Percentiles rank a stretch among this genome's conserved stretches.
Conservation (phyloP, 2,113 vertebrate genomes). For the Misgurnus mizolepis region DNA sequence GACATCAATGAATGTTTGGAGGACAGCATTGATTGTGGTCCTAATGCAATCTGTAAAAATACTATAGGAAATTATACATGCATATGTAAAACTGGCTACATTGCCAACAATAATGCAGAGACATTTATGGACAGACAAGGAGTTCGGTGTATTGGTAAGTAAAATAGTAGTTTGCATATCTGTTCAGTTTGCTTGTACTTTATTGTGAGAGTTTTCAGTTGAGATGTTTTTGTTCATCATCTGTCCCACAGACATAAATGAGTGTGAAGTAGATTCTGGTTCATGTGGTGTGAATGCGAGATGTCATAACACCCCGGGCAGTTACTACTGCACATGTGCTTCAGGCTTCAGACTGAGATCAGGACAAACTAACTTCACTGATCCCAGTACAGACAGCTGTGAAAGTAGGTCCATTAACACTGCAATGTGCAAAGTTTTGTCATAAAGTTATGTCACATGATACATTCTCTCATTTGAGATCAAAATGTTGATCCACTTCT, state of each 20-base stretch:
- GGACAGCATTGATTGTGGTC: too few species aligned
- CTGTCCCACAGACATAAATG: slow-evolving; percentile 58
- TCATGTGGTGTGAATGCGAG: slow-evolving; percentile 54
- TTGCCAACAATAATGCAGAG: too few species aligned
- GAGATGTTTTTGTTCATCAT: neutral
- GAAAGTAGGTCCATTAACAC: slow-evolving; percentile 56
- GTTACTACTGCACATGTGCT: slow-evolving; percentile 60
- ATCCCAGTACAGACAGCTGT: slow-evolving; percentile 36
- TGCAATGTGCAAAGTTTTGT: too few species aligned
- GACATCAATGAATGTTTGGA: too few species aligned
- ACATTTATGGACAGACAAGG: too few species aligned
- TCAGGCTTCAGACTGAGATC: slow-evolving; percentile 57
- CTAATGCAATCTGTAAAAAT: too few species aligned
- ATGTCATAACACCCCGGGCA: slow-evolving; percentile 61
- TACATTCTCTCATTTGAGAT: too few species aligned
- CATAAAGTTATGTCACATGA: neutral
- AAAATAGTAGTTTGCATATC: neutral
- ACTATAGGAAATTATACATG: too few species aligned
- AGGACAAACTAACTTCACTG: slow-evolving; percentile 34
- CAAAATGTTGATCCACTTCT: too few species aligned
- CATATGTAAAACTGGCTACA: too few species aligned
- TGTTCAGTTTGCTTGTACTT: neutral
- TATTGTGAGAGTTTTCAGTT: neutral
- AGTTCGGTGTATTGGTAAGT: too few species aligned
- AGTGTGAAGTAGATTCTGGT: slow-evolving; percentile 34